Percentiles rank a stretch among this genome's conserved stretches.
Evolutionary conservation across 2,888 invertebrate species (phyloP).

Genomic region (Tanytarsus gracilentus): DNA sequence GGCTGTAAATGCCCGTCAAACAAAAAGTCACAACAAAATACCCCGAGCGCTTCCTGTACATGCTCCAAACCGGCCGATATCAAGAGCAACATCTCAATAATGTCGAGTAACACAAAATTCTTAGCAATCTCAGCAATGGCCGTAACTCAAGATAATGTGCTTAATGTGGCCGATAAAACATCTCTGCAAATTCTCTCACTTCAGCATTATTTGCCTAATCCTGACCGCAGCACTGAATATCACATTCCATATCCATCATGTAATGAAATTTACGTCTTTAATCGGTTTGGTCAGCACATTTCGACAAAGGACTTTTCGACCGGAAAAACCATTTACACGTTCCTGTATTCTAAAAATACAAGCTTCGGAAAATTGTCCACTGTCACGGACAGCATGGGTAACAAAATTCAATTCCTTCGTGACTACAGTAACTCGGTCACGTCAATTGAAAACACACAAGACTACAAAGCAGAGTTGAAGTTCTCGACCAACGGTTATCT

Average conservation of each 20-base stretch:
- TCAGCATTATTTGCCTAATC: conserved; percentile 77
- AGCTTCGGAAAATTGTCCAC: conserved; percentile 89
- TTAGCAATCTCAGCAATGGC: conserved; percentile 81
- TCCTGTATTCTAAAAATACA: conserved; percentile 93
- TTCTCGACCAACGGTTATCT: conserved; percentile 89
- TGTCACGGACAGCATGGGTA: conserved; percentile 88
- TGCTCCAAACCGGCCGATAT: conserved; percentile 38
- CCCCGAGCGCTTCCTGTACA: no score
- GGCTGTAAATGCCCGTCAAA: conserved; percentile 17
- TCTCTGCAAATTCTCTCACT: conserved; percentile 75
- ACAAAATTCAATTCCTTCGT: conserved; percentile 81
- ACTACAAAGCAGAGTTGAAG: conserved; percentile 83
- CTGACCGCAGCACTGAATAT: conserved; percentile 83
- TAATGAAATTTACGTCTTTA: conserved; percentile 88
- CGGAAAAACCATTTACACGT: conserved; percentile 89
- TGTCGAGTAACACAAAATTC: conserved; percentile 86
- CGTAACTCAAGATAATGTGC: conserved; percentile 90
- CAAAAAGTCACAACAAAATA: conserved; percentile 4
- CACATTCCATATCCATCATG: conserved; percentile 89
- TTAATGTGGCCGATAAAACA: conserved; percentile 92
- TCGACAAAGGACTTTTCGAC: conserved; percentile 90
- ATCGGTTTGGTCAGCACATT: conserved; percentile 92
- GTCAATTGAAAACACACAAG: conserved; percentile 89
- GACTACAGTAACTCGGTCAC: conserved; percentile 89
- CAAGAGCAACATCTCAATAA: conserved; percentile 71